These are phyloP conservation scores for Drosophila acutilabella DNA, from an alignment of 2,888 invertebrate genomes.

Conservation along the genomic window DNA sequence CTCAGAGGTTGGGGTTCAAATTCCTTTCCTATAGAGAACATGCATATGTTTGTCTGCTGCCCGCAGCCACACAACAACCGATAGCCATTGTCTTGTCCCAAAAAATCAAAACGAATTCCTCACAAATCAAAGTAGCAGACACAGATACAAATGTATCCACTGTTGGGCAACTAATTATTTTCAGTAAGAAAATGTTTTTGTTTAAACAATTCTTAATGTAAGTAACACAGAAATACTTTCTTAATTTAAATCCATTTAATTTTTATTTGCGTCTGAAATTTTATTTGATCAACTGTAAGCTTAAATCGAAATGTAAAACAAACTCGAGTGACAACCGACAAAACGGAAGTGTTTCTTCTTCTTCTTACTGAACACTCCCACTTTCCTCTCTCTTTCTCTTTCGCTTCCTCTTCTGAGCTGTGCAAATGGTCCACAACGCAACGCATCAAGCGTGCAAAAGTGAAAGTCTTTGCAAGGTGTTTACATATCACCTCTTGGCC, in stretches of 20 bases:
- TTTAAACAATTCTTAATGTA: not conserved
- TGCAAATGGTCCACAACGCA: constrained; percentile 21
- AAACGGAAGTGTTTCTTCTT: constrained; percentile 19
- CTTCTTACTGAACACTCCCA: constrained; percentile 2
- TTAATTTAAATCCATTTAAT: too few species aligned
- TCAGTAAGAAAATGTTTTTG: not conserved
- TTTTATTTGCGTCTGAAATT: too few species aligned
- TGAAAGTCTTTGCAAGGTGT: constrained; percentile 50
- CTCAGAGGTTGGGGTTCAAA: constrained; percentile 27
- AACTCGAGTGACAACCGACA: constrained; percentile 17
- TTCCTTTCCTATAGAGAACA: constrained; percentile 32
- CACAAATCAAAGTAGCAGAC: constrained; percentile 15
- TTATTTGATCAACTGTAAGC: not conserved
- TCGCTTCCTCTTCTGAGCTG: constrained; percentile 2
- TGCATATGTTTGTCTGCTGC: constrained; percentile 23
- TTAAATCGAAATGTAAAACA: not conserved
- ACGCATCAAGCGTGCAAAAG: constrained; percentile 47
- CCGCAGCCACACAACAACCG: constrained; percentile 31
- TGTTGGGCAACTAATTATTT: not conserved
- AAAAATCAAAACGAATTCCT: constrained; percentile 7
- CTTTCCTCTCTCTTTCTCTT: not conserved
- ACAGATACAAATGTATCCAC: not conserved
- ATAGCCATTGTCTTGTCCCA: constrained; percentile 44
- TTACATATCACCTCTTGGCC: constrained; percentile 37
- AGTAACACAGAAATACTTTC: too few species aligned